These are phyloP conservation scores for Tenualosa thibaudeaui DNA, from an alignment of 2,797 vertebrate species.

Conservation along the genomic window DNA sequence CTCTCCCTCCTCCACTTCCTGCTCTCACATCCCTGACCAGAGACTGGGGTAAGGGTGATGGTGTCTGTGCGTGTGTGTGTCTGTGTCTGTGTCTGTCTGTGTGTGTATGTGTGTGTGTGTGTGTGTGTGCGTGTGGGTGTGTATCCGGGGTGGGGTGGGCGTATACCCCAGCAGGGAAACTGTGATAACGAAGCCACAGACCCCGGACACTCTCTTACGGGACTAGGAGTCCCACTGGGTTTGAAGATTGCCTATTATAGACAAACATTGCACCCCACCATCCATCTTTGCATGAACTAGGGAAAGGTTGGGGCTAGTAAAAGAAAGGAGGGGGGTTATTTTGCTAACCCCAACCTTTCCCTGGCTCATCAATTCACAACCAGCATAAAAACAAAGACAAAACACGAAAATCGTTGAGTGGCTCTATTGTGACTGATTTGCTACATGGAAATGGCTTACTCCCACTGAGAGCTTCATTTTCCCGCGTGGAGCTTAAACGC, in stretches of 20 bases:
- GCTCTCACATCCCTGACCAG: neutral
- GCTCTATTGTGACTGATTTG: constrained; percentile 2
- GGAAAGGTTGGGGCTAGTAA: neutral
- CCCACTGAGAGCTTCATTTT: neutral
- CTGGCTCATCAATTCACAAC: constrained; percentile 11
- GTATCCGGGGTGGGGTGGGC: neutral
- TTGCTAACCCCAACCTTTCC: neutral
- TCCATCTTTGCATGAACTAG: neutral
- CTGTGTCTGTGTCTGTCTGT: neutral
- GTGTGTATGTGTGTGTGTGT: neutral
- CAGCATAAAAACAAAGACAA: neutral
- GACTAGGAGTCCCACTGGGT: neutral
- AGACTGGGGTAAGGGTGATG: no score
- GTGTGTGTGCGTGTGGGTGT: no score
- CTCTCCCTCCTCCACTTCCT: neutral
- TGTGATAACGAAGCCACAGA: neutral
- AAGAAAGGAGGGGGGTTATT: neutral
- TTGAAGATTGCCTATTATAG: constrained; percentile 15
- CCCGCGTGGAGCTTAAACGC: neutral
- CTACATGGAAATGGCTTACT: neutral
- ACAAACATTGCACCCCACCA: constrained; percentile 9
- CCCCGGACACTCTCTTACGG: neutral
- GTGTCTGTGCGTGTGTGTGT: no score
- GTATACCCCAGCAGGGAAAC: neutral
- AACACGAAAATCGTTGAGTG: neutral